Evolutionary conservation across 2,888 invertebrate genomes (phyloP).

Genomic region (Oasisia sp.): DNA sequence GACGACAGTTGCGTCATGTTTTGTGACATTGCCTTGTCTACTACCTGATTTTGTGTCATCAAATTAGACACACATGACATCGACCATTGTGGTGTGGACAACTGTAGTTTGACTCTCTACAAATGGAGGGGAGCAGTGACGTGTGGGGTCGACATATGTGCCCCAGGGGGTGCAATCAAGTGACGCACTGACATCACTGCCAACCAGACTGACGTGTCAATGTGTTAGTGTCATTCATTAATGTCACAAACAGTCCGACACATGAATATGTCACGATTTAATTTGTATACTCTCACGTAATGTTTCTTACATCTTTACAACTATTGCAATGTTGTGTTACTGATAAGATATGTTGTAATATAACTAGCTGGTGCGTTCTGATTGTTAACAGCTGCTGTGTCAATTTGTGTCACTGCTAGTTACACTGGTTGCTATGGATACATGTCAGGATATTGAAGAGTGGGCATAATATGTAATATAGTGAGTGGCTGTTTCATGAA

Average conservation of each 20-base stretch:
- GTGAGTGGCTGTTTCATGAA: not conserved
- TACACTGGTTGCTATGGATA: not conserved
- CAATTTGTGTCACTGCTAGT: not conserved
- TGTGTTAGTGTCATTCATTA: too few relatives aligned
- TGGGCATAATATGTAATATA: not conserved
- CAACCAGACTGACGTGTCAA: too few relatives aligned
- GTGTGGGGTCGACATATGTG: not conserved
- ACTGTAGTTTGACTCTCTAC: not conserved
- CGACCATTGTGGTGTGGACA: not conserved
- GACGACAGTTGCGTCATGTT: not conserved
- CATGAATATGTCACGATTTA: not conserved
- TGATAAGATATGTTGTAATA: not conserved
- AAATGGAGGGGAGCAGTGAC: not conserved
- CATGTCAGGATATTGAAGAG: not conserved
- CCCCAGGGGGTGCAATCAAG: not conserved
- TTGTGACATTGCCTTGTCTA: not conserved
- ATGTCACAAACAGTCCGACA: too few relatives aligned
- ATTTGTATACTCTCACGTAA: not conserved
- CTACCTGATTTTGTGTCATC: not conserved
- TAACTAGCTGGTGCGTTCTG: not conserved
- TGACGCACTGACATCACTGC: not conserved
- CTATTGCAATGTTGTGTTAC: not conserved
- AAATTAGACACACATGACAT: not conserved
- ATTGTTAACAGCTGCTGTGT: not conserved
- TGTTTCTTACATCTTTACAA: slow-evolving; percentile 1